Evolutionary conservation across 1,140 invertebrate genomes (phyloP).

Genomic region (Lamellibrachia luymesi): DNA sequence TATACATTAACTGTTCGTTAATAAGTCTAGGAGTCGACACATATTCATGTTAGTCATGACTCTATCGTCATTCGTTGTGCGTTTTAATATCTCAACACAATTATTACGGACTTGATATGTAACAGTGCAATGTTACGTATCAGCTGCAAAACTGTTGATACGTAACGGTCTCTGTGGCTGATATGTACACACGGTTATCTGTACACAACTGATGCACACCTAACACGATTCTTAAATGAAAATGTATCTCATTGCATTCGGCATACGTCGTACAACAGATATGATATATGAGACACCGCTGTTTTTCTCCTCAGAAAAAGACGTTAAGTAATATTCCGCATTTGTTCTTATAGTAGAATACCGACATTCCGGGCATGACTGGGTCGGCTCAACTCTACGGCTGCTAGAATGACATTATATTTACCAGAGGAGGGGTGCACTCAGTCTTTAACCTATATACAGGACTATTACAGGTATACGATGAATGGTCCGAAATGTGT

Average conservation of each 20-base stretch:
- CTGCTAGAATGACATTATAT: background rate
- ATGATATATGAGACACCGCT: background rate
- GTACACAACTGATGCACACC: background rate
- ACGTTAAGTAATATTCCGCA: background rate
- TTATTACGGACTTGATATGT: background rate
- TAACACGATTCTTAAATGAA: background rate
- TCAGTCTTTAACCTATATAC: background rate
- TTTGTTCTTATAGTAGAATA: too few relatives aligned
- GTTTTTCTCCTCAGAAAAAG: too few relatives aligned
- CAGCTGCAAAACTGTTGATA: background rate
- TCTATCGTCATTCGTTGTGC: background rate
- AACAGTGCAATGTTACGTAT: background rate
- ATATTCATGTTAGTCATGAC: background rate
- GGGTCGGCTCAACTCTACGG: background rate
- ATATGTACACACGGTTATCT: background rate
- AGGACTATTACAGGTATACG: background rate
- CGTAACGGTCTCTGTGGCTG: background rate
- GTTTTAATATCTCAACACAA: background rate
- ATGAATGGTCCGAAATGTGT: background rate
- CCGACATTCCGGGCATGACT: too few relatives aligned
- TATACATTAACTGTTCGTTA: background rate
- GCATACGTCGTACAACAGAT: background rate
- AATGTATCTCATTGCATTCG: too few relatives aligned
- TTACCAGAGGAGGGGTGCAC: background rate
- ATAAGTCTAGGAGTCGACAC: background rate